Base-by-base conservation (phyloP, 2,113 vertebrate genomes). In the Gymnobelideus leadbeateri region DNA sequence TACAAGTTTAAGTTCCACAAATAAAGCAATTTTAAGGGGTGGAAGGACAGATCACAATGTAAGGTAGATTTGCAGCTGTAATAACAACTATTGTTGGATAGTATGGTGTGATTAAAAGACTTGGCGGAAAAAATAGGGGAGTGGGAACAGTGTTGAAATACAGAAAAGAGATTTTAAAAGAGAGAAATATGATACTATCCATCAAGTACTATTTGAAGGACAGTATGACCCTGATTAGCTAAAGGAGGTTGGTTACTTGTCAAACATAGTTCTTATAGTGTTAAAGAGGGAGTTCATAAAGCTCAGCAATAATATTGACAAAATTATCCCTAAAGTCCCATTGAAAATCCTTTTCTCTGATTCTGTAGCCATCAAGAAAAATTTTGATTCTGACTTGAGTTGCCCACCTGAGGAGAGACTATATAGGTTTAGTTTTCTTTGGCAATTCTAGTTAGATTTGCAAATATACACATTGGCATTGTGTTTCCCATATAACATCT, bases 41-140 rank as follows among this genome's bases (percentile, higher is more conserved):
- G 37, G 68, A 2, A 43, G 37, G 16, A 84, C 68, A 84, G 37
- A 84, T 16, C 37, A 84, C 16, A 8, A 1, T 61, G 51, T 49
- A 91, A 31, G 8, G 68, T 90, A 89, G 46, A 49, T 93, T 57
- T 96, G 8, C 26, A 93, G 11, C 28, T 91, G 49, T 49, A 92
- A 52, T 95, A 92, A 91, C 37, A 92, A 57, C 89, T 52, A 68
- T 92, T 10, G 53, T 68, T 55, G 19, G 49, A 31, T 2, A 53
- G 53, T 24, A 68, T 31, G 95, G 46, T 94, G 54, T 92, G n/a
- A 54, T 54, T 11, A 47, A 47, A 26, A 23, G 25, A 54, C n/a
- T 93, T 92, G n/a, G 89, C 37, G 11, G 28, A 84, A 1, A 43
- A 84, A 21, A 84, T 43, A 84, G 68, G 61, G 37, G 16, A 43